Conservation (phyloP, 2,888 invertebrate species). For the Magallana nippona region DNA sequence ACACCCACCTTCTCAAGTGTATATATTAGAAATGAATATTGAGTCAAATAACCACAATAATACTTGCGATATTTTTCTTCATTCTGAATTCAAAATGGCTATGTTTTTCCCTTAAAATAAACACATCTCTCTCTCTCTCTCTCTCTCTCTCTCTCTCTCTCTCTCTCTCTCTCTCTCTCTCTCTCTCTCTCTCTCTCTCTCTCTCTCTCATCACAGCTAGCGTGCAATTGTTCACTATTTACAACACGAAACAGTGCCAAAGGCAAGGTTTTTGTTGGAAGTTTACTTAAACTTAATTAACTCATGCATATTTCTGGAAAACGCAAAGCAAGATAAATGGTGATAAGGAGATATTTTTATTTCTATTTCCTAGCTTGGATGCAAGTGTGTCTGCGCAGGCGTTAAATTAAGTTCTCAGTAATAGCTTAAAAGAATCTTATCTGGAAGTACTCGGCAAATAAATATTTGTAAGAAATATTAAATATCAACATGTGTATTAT, state of each 20-base stretch:
- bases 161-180: not conserved
- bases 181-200: too few relatives aligned
- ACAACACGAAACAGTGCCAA: not conserved
- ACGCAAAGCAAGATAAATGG: not conserved
- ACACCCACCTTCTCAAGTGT: too few relatives aligned
- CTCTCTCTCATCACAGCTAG: too few relatives aligned
- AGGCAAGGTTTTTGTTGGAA: not conserved
- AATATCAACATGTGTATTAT: not conserved
- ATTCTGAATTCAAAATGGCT: not conserved
- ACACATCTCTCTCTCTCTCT: not conserved
- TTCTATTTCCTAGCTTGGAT: not conserved
- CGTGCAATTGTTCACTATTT: too few relatives aligned
- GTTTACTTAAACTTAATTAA: too few relatives aligned
- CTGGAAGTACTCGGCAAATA: not conserved
- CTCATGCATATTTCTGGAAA: not conserved
- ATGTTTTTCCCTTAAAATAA: not conserved
- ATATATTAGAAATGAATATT: too few relatives aligned
- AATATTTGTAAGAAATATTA: not conserved
- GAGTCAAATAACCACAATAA: too few relatives aligned
- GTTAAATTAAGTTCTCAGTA: too few relatives aligned
- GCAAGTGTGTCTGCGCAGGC: not conserved
- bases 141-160: constrained; percentile 36
- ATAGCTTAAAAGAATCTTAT: too few relatives aligned
- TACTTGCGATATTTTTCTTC: too few relatives aligned
- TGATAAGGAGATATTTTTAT: not conserved